These are phyloP conservation scores for Gracilinanus agilis DNA, from an alignment of 2,113 vertebrate species.

Conservation along the genomic window DNA sequence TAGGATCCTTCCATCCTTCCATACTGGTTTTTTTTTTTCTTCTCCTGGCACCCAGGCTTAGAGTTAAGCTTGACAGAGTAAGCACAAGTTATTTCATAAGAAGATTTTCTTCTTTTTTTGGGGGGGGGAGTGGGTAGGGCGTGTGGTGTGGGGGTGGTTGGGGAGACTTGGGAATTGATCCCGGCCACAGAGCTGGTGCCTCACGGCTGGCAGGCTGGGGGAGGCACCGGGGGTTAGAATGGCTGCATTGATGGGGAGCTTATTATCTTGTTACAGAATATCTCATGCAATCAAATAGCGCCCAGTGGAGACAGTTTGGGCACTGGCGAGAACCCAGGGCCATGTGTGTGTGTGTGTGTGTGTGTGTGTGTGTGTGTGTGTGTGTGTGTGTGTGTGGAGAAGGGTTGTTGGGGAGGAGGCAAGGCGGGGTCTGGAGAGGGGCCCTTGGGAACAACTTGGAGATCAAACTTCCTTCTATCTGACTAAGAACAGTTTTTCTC, in stretches of 20 bases:
- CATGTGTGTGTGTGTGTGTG: neutral
- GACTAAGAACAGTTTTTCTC: neutral
- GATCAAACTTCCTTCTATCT: conserved; percentile 2
- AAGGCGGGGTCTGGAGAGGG: neutral
- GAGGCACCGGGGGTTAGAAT: neutral
- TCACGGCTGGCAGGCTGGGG: neutral
- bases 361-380: neutral
- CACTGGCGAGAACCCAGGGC: conserved; percentile 67
- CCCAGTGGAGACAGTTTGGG: conserved; percentile 67
- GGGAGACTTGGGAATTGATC: neutral
- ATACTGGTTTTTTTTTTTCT: neutral
- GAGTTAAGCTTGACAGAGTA: neutral
- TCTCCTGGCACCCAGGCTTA: neutral
- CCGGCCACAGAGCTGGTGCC: neutral
- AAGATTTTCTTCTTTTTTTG: neutral
- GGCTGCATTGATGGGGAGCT: conserved; percentile 6
- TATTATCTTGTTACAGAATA: conserved; percentile 10
- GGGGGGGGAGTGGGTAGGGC: neutral
- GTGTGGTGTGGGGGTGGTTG: neutral
- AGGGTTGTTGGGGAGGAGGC: neutral
- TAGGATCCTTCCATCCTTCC: neutral
- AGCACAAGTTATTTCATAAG: neutral
- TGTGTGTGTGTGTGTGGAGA: neutral
- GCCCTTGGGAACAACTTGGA: neutral
- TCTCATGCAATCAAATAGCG: conserved; percentile 79